Percentiles rank a stretch among this genome's conserved stretches.
phyloP scores from a whole-genome alignment of 2,888 invertebrate species.

The Phrixothrix hirtus region DNA sequence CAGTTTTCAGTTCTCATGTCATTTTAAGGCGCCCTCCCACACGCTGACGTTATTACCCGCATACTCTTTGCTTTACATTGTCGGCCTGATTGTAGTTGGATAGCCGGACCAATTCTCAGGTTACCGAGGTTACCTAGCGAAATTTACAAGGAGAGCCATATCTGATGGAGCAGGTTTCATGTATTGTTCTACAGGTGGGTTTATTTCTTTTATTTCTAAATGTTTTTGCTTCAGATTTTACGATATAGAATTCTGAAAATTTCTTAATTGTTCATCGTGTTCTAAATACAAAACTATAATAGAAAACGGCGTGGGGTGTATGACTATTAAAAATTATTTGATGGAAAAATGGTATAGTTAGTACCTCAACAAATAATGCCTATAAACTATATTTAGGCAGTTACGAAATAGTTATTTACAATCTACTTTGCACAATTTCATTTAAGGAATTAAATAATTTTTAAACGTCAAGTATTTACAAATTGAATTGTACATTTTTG shows the following conservation, averaged over 20 bases:
- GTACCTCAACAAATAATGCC: too few species aligned
- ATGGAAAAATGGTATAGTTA: too few species aligned
- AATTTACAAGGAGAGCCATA: conserved; percentile 29
- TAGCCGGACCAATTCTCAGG: conserved; percentile 43
- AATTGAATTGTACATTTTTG: too few species aligned
- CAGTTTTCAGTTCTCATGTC: conserved; percentile 36
- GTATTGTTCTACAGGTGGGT: conserved; percentile 24
- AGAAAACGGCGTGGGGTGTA: too few species aligned
- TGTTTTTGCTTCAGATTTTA: conserved; percentile 16
- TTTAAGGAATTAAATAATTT: too few species aligned
- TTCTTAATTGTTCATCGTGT: conserved; percentile 18
- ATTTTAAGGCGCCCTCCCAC: conserved; percentile 41
- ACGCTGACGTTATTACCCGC: conserved; percentile 37
- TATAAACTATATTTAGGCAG: too few species aligned
- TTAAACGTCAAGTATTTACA: too few species aligned
- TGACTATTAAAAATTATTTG: too few species aligned
- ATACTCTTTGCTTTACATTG: conserved; percentile 40
- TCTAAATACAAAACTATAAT: too few species aligned
- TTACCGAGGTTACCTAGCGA: conserved; percentile 37
- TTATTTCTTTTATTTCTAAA: conserved; percentile 10
- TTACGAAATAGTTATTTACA: too few species aligned
- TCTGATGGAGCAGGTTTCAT: conserved; percentile 31
- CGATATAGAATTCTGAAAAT: conserved; percentile 17
- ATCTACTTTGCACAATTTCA: too few species aligned
- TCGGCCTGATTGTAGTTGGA: conserved; percentile 46